Base-by-base conservation (phyloP, 2,113 vertebrate genomes). In the Chaetodon trifascialis region DNA sequence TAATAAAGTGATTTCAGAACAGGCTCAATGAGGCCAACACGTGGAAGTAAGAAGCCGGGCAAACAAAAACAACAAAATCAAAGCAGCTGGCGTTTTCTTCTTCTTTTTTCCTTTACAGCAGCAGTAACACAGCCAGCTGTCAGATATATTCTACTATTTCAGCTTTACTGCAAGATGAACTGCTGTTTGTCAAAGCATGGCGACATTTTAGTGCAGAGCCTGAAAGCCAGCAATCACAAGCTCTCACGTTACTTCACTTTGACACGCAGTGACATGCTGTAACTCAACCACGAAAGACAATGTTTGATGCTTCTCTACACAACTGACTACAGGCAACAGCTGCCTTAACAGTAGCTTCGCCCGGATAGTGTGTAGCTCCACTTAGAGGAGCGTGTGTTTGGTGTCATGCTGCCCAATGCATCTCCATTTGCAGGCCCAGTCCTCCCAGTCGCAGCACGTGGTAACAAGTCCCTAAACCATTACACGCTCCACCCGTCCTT, bases 121-220 rank as follows among this genome's bases (percentile, higher is more conserved):
- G 55, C 54, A 74, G 79, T 47, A 73, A 79, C 21, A 25, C 67
- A 51, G 59, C 62, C 52, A 65, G 72, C 69, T 83, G 78, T 87
- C 76, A 85, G 58, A 64, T 46, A 1, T 34, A 64, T 75, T 68
- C 19, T 8, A 59, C 63, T 44, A 34, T 54, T 86, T 73, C 64
- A 73, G 66, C 49, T 77, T 73, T 38, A 72, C 49, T 62, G 75
- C 54, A 62, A 80, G 19, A 82, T 25, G 44, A 82, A 67, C 38
- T 25, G 63, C 67, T 83, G 68, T 76, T 79, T 76, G 78, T 89
- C 86, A 85, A 75, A 82, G 64, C 23, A 42, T 11, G 60, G 73
- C 38, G 0, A 70, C 21, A 25, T 74, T 84, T 85, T 47, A 74
- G 77, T 46, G 54, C 64, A 2, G 64, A 60, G 47, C 38, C 42